Evolutionary conservation across 2,888 invertebrate species (phyloP).

Genomic region (Amiota minor): DNA sequence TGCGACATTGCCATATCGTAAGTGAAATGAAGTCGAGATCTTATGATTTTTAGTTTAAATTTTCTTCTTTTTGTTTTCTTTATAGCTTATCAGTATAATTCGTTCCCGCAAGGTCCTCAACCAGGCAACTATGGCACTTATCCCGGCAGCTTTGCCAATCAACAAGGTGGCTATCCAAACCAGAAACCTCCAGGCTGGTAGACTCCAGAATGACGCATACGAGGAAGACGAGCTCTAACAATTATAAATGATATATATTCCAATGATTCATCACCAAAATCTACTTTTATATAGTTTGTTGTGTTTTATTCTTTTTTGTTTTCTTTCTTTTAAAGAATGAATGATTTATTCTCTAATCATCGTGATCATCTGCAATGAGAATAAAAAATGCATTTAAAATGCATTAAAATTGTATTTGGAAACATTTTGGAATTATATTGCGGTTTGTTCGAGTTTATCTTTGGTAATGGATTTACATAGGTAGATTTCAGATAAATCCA

Average conservation of each 20-base stretch:
- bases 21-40: constrained; percentile 42
- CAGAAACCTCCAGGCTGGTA: constrained; percentile 74
- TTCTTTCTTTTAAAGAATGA: constrained; percentile 37
- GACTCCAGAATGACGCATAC: constrained; percentile 33
- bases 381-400: constrained; percentile 53
- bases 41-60: too few relatives aligned
- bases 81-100: constrained; percentile 76
- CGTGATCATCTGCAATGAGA: constrained; percentile 31
- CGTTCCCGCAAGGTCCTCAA: constrained; percentile 75
- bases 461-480: constrained; percentile 39
- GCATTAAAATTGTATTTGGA: constrained; percentile 32
- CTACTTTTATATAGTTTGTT: constrained; percentile 27
- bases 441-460: neutral
- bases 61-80: constrained; percentile 32
- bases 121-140: constrained; percentile 73
- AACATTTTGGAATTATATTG: neutral
- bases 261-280: too few relatives aligned
- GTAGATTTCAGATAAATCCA: constrained; percentile 46
- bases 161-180: constrained; percentile 71
- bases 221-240: too few relatives aligned
- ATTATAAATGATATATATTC: too few relatives aligned
- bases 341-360: neutral
- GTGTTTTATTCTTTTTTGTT: constrained; percentile 32
- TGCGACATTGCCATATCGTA: constrained; percentile 86
- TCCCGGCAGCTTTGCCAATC: constrained; percentile 71